Conservation (phyloP, 2,113 vertebrate genomes). For the Leucosticte australis region DNA sequence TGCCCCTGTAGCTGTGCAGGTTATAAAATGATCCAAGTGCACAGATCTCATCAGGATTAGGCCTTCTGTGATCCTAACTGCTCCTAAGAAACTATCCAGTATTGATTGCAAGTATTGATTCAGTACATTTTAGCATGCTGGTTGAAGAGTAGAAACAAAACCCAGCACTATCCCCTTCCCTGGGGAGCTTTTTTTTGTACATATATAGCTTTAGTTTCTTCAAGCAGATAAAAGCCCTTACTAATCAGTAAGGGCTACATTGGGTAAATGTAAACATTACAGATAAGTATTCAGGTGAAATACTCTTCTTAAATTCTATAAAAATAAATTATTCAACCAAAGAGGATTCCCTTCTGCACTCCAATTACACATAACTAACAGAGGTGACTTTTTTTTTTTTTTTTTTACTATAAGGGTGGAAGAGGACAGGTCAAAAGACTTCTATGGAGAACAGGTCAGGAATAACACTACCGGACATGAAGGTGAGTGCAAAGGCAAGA, state of each 20-base stretch:
- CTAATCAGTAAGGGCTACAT: background rate
- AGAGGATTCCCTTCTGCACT: background rate
- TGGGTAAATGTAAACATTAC: background rate
- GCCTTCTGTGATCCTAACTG: background rate
- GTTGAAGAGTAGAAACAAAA: background rate
- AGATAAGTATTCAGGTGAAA: background rate
- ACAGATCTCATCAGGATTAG: background rate
- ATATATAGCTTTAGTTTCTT: background rate
- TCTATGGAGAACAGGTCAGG: background rate
- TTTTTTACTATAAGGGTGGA: background rate
- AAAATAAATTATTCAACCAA: background rate
- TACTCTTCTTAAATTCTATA: background rate
- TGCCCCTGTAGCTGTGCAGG: background rate
- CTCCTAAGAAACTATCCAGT: background rate
- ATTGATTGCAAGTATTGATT: conserved; percentile 1
- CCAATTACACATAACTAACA: background rate
- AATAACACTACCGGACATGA: background rate
- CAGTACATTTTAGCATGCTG: background rate
- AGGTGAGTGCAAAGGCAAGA: background rate
- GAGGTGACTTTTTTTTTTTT: background rate
- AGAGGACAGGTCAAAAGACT: background rate
- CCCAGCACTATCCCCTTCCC: background rate
- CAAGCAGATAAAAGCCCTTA: background rate
- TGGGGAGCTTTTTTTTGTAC: background rate
- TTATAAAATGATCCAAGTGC: background rate